Conservation (phyloP, 2,113 vertebrate genomes). For the Pampusana beccarii region DNA sequence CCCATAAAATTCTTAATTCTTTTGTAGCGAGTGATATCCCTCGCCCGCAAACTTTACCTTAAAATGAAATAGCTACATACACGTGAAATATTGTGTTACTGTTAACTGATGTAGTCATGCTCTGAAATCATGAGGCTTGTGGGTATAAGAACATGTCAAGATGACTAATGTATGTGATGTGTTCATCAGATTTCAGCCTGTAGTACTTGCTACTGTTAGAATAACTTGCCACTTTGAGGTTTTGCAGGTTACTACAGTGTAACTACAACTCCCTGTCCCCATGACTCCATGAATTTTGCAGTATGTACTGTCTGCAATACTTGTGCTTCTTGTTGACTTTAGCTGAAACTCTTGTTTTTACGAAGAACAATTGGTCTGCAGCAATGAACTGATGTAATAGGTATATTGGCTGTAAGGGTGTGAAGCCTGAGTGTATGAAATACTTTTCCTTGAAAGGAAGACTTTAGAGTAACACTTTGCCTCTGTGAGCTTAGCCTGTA, state of each 20-base stretch:
- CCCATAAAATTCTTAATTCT: not conserved
- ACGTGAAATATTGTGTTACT: not conserved
- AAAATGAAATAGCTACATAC: not conserved
- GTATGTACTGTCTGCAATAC: not conserved
- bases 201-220: not conserved
- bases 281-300: not conserved
- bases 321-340: not conserved
- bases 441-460: slow-evolving; percentile 64
- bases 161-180: not conserved
- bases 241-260: not conserved
- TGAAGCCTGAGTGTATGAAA: slow-evolving; percentile 1
- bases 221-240: not conserved
- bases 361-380: not conserved
- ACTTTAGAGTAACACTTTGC: not conserved
- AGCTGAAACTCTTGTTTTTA: not conserved
- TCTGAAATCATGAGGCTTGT: not conserved
- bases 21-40: not conserved
- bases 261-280: not conserved
- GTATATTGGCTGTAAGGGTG: not conserved
- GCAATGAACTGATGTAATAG: not conserved
- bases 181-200: not conserved
- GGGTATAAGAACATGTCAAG: not conserved
- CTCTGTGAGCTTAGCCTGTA: not conserved
- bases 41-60: not conserved
- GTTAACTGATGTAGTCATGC: not conserved